Evolutionary conservation across 2,888 invertebrate species (phyloP).

Genomic region (Horisme vitalbata): DNA sequence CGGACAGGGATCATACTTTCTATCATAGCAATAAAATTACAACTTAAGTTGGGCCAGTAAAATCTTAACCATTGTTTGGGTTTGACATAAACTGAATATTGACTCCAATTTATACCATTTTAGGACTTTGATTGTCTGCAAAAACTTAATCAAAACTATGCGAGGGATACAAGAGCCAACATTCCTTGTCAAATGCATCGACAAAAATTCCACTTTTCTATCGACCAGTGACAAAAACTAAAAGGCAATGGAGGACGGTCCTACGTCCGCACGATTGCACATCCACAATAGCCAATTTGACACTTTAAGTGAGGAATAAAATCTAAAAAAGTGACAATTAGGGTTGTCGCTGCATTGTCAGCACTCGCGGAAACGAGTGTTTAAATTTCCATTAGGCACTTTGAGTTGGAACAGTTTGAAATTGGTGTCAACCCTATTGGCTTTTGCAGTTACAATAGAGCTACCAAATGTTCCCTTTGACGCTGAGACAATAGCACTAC

Average conservation of each 20-base stretch:
- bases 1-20: too few relatives aligned
- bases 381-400: conserved; percentile 80
- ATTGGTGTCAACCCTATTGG: conserved; percentile 46
- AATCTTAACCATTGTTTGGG: too few relatives aligned
- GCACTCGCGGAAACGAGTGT: conserved; percentile 67
- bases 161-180: conserved; percentile 43
- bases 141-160: conserved; percentile 46
- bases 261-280: conserved; percentile 54
- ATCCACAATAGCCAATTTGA: conserved; percentile 76
- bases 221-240: conserved; percentile 37
- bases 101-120: conserved; percentile 8
- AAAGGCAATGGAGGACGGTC: conserved; percentile 38
- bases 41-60: too few relatives aligned
- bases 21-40: too few relatives aligned
- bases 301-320: conserved; percentile 67
- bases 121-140: conserved; percentile 31
- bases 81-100: neutral
- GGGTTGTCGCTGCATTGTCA: conserved; percentile 62
- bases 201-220: conserved; percentile 37
- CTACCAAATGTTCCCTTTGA: conserved; percentile 19
- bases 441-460: conserved; percentile 31
- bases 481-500: conserved; percentile 31
- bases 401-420: conserved; percentile 48
- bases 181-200: conserved; percentile 45
- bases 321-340: conserved; percentile 59